Percentiles rank a stretch among this genome's conserved stretches.
phyloP scores from a whole-genome alignment of 2,888 invertebrate genomes.

The Noctua comes region DNA sequence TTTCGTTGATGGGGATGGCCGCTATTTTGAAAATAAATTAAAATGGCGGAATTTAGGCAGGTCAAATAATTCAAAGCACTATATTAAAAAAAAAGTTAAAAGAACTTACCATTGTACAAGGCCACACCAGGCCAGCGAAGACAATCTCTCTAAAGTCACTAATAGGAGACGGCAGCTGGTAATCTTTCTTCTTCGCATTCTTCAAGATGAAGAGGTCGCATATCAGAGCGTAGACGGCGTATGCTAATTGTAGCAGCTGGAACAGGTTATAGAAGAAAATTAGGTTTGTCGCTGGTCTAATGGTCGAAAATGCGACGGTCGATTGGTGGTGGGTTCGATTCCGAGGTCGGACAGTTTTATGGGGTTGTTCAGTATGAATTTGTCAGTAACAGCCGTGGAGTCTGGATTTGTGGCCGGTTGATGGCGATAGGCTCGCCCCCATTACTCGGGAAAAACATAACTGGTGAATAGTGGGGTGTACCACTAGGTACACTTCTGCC shows the following conservation, averaged over 20 bases:
- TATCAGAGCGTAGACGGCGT: constrained; percentile 72
- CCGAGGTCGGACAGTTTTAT: not conserved
- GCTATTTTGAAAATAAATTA: no score
- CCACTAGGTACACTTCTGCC: no score
- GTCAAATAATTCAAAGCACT: no score
- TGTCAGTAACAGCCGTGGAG: no score
- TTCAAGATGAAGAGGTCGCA: constrained; percentile 74
- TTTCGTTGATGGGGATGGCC: no score
- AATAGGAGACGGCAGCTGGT: constrained; percentile 71
- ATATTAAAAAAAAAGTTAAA: not conserved
- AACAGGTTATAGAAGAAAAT: constrained; percentile 55
- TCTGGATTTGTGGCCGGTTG: no score
- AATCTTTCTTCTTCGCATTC: constrained; percentile 69
- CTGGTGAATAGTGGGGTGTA: no score
- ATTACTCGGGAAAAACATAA: no score
- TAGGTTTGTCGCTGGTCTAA: not conserved
- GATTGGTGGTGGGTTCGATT: not conserved
- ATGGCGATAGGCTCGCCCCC: no score
- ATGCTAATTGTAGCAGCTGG: constrained; percentile 77
- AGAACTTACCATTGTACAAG: constrained; percentile 76
- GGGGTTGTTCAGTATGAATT: not conserved
- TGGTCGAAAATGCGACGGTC: not conserved
- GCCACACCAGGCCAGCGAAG: constrained; percentile 79
- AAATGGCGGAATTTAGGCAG: no score
- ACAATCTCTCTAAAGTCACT: constrained; percentile 73